Conservation (phyloP, 1,140 invertebrate species). For the Aphidius gifuensis region DNA sequence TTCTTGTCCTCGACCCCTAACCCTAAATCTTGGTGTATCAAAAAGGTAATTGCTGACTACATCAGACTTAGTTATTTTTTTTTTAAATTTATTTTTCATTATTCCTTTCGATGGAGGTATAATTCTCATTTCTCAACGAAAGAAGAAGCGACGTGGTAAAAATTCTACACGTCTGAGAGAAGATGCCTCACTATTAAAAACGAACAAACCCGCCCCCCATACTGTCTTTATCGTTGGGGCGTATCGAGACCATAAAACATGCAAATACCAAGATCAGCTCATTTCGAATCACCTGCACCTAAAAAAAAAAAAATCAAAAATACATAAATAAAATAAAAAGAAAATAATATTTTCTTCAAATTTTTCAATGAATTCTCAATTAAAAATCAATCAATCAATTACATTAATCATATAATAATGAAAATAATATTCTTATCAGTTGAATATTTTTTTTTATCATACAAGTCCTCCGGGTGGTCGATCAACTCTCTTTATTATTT, state of each 20-base stretch:
- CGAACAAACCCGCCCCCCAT: conserved; percentile 15
- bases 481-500: too few relatives aligned
- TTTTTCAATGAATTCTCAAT: too few relatives aligned
- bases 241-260: conserved; percentile 21
- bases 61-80: neutral
- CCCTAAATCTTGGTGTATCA: conserved; percentile 19
- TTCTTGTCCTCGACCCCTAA: conserved; percentile 11
- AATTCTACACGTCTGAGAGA: conserved; percentile 9
- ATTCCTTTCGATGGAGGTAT: too few relatives aligned
- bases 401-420: too few relatives aligned
- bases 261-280: conserved; percentile 12
- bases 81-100: too few relatives aligned
- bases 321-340: too few relatives aligned
- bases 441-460: too few relatives aligned
- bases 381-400: too few relatives aligned
- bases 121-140: neutral
- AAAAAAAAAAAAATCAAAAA: too few relatives aligned
- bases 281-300: conserved; percentile 3
- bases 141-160: conserved; percentile 15
- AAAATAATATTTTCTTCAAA: too few relatives aligned
- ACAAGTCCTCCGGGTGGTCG: too few relatives aligned
- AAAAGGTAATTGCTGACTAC: conserved; percentile 19
- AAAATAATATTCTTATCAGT: too few relatives aligned
- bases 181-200: neutral
- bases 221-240: conserved; percentile 17